Base-by-base conservation (phyloP, 2,113 vertebrate genomes). In the Antennarius striatus region DNA sequence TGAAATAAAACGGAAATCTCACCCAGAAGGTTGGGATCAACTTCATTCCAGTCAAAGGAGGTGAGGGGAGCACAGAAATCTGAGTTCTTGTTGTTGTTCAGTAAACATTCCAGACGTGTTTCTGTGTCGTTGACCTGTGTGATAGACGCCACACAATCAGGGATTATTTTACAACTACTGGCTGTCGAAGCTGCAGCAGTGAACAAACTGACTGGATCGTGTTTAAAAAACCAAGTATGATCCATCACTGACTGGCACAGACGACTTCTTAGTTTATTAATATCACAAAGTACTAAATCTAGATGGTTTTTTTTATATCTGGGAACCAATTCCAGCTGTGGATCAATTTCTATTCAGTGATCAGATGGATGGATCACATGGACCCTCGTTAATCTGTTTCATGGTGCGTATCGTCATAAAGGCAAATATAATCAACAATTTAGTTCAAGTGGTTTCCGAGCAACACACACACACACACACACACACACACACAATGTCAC, bases 11-110 rank as follows among this genome's bases (percentile, higher is more conserved):
- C 17, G 1, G n/a, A 11, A 52, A 56, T 73, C 92, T 93, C 89
- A 99, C 98, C 98, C 42, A 99, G 90, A 63, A 99, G 92, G 88
- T 99, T 99, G 50, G 97, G 98, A 81, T 99, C 98, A 55, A 99
- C 98, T 86, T 99, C 98, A 57, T 99, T 99, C 98, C 98, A 99
- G 89, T 99, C 97, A 83, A 99, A 99, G 7, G 98, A 99, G 8
- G 98, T 99, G 79, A 99, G 92, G 0, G 98, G 98, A 42, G 98
- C 98, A 65, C 98, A 99, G 93, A 99, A 99, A 84, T 99, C 98
- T 0, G 98, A 99, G 90, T 99, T 99, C 92, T 99, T 99, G 88
- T 99, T 99, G 85, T 99, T 99, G 83, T 99, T 99, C 74, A 99
- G 91, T 85, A 99, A 93, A 91, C 98, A 99, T 73, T 99, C 98